Percentiles rank a stretch among this genome's conserved stretches.
phyloP scores from a whole-genome alignment of 2,888 invertebrate genomes.

The Drosophila austrosaltans region DNA sequence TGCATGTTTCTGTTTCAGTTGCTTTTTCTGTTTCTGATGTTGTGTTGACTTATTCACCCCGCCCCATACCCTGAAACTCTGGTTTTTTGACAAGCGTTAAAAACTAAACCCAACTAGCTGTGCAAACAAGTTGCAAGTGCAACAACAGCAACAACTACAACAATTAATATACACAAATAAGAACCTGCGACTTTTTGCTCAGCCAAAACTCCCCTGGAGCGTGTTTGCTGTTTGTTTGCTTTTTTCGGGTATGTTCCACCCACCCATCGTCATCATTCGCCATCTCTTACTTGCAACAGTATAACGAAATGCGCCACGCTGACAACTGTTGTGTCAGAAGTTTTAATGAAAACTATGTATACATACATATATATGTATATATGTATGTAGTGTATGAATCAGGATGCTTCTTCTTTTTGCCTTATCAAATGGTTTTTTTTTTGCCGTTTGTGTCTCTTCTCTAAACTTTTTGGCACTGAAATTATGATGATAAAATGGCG shows the following conservation, averaged over 20 bases:
- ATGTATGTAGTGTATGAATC: slow-evolving; percentile 9
- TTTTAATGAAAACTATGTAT: slow-evolving; percentile 66
- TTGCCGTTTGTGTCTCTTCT: neutral
- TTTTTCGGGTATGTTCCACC: neutral
- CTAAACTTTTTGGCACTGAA: slow-evolving; percentile 56
- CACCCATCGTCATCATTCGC: neutral
- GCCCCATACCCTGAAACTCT: neutral
- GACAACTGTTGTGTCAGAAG: slow-evolving; percentile 58
- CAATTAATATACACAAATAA: slow-evolving; percentile 64
- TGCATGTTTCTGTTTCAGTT: slow-evolving; percentile 24
- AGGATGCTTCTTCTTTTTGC: slow-evolving; percentile 23
- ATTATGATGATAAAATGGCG: slow-evolving; percentile 58
- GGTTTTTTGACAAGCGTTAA: slow-evolving; percentile 32
- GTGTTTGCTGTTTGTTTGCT: slow-evolving; percentile 54
- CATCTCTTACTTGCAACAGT: slow-evolving; percentile 9
- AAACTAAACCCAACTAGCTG: slow-evolving; percentile 42
- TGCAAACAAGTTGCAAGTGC: slow-evolving; percentile 52
- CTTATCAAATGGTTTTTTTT: slow-evolving; percentile 23
- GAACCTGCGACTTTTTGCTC: slow-evolving; percentile 28
- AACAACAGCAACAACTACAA: slow-evolving; percentile 37
- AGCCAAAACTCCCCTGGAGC: slow-evolving; percentile 24
- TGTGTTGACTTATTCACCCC: neutral
- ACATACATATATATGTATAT: slow-evolving; percentile 28
- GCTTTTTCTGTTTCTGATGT: slow-evolving; percentile 41
- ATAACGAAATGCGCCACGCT: slow-evolving; percentile 32